Conservation (phyloP, 2,797 vertebrate species). For the Rhynchonycteris naso region DNA sequence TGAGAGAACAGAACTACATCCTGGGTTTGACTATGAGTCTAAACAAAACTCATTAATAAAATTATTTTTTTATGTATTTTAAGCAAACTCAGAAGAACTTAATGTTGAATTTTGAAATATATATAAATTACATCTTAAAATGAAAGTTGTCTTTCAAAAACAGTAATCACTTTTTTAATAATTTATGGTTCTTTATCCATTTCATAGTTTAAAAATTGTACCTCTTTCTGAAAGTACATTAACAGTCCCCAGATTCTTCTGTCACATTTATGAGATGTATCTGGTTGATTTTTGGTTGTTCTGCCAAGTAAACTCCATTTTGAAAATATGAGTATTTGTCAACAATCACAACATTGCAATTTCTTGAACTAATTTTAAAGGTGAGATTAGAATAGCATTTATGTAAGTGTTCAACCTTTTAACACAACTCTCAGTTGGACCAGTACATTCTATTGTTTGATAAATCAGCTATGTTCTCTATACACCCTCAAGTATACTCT, state of each 20-base stretch:
- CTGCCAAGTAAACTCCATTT: background rate
- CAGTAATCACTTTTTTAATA: background rate
- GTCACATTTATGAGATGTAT: background rate
- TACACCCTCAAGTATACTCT: background rate
- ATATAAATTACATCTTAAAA: background rate
- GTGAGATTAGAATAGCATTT: background rate
- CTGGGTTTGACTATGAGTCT: background rate
- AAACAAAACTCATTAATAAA: background rate
- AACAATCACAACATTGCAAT: background rate
- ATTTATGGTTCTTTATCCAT: background rate
- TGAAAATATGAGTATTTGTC: slow-evolving; percentile 23
- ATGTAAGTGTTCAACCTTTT: background rate
- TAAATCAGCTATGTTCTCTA: background rate
- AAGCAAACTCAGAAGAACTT: background rate
- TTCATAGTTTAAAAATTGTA: slow-evolving; percentile 27
- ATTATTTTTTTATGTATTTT: background rate
- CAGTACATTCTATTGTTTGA: background rate
- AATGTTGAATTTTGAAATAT: background rate
- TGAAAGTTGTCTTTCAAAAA: background rate
- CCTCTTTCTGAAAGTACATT: background rate
- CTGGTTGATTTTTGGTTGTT: background rate
- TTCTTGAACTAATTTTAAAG: background rate
- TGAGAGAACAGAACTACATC: background rate
- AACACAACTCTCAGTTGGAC: background rate
- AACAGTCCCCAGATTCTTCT: background rate